Percentiles rank a stretch among this genome's conserved stretches.
Conservation (phyloP, 1,140 invertebrate species). For the Papilio helenus region DNA sequence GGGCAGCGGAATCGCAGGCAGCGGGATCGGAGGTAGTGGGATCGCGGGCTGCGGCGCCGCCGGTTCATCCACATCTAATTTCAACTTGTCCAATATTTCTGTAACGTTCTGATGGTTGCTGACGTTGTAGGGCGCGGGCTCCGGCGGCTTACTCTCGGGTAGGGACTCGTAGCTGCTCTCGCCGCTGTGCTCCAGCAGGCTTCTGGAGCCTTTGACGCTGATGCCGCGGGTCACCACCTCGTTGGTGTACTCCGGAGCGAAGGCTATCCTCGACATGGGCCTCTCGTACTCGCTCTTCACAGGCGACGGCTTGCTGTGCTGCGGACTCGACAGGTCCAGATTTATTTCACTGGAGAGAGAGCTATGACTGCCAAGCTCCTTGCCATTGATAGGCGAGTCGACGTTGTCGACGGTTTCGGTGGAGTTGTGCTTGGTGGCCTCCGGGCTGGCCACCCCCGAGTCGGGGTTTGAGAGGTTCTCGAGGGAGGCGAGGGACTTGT, state of each 20-base stretch:
- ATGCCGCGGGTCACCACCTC: slow-evolving; percentile 71
- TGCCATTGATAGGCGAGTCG: slow-evolving; percentile 75
- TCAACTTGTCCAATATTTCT: slow-evolving; percentile 59
- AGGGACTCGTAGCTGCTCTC: slow-evolving; percentile 67
- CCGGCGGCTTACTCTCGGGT: slow-evolving; percentile 51
- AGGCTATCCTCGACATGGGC: slow-evolving; percentile 82
- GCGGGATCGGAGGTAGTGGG: slow-evolving; percentile 46
- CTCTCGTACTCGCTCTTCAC: slow-evolving; percentile 76
- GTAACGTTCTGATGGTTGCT: slow-evolving; percentile 57
- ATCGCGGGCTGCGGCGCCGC: slow-evolving; percentile 58
- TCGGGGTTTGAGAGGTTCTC: slow-evolving; percentile 81
- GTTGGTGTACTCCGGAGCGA: slow-evolving; percentile 74
- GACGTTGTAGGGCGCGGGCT: slow-evolving; percentile 46
- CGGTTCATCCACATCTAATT: slow-evolving; percentile 58
- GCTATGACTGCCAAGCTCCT: slow-evolving; percentile 78
- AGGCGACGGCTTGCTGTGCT: slow-evolving; percentile 60
- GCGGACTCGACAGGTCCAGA: slow-evolving; percentile 80
- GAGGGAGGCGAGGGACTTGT: slow-evolving; percentile 69
- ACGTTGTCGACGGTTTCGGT: slow-evolving; percentile 80
- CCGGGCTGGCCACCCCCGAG: slow-evolving; percentile 83
- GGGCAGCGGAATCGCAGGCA: not conserved
- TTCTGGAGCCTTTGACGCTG: slow-evolving; percentile 64
- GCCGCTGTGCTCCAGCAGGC: slow-evolving; percentile 66
- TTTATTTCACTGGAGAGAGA: slow-evolving; percentile 83
- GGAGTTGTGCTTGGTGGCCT: slow-evolving; percentile 81